These are phyloP conservation scores for Pandemis corylana DNA, from an alignment of 2,888 invertebrate genomes.

Conservation along the genomic window DNA sequence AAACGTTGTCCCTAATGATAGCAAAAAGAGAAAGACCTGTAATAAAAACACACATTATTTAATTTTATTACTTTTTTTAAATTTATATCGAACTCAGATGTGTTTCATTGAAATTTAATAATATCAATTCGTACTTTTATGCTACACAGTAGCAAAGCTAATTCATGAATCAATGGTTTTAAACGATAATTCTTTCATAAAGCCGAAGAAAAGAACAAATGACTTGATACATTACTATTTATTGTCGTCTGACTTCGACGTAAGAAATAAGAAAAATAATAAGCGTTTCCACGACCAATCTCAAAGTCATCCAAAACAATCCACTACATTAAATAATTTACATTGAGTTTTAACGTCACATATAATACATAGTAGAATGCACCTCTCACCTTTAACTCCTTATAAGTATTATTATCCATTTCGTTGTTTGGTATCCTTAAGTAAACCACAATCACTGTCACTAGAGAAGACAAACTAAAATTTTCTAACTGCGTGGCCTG, in stretches of 20 bases:
- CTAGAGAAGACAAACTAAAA: conserved; percentile 4
- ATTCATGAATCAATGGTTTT: too few species aligned
- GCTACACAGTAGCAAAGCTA: too few species aligned
- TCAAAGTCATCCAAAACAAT: neutral
- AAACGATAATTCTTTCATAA: too few species aligned
- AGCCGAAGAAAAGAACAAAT: too few species aligned
- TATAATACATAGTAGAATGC: neutral
- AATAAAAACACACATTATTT: neutral
- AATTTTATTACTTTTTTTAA: neutral
- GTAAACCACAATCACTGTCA: conserved; percentile 9
- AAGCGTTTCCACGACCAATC: too few species aligned
- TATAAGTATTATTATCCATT: neutral
- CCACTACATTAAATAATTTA: neutral
- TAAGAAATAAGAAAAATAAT: too few species aligned
- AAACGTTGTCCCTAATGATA: neutral
- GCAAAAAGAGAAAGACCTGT: conserved; percentile 18
- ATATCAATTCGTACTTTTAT: too few species aligned
- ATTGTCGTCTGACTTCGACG: too few species aligned
- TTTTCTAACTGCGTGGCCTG: conserved; percentile 12
- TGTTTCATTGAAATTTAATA: neutral
- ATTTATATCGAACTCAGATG: neutral
- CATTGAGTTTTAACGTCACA: neutral
- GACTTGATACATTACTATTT: too few species aligned
- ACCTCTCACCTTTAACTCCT: conserved; percentile 3
- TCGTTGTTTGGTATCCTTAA: neutral